Base-by-base conservation (phyloP, 1,140 invertebrate genomes). In the Pseudomyrmex cubaensis region DNA sequence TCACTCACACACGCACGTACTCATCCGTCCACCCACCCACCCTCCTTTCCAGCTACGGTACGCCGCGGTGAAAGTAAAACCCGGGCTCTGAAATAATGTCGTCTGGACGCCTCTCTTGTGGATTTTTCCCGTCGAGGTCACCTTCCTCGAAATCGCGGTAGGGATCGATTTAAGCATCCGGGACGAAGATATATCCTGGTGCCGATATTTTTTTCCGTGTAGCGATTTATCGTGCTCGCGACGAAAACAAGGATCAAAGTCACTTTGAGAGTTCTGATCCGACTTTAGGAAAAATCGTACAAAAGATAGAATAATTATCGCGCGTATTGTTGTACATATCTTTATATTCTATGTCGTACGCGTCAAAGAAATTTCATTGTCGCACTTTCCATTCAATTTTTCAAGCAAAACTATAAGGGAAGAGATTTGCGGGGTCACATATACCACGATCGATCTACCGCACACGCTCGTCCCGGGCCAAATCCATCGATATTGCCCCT, bases 61-160 rank as follows among this genome's bases (percentile, higher is more conserved):
- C 59, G 44, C 64, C 62, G 52, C 48, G 78, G 48, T 80, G 61
- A 83, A 80, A 82, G 76, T 78, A 85, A 85, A 76, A 56, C 85
- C 66, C 35, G 46, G 76, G 44, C 82, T 75, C 44, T 69, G 78
- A 82, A 84, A 90, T 85, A 85, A 89, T 74, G 85, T 70, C 83
- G 88, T 89, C 88, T 85, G 78, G 83, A 82, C 72, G 57, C 22
- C 35, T 62, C 54, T 70, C 50, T 62, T 35, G 82, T 52, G 84
- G 62, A 66, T 73, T 64, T 84, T 72, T 69, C 74, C 76, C 87
- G 84, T 85, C 56, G 25, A 67, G 86, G 84, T 89, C 87, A 56
- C 85, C 85, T 73, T 67, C 61, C 48, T 59, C 17, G 56, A 10
- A 35, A 66, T 84, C 80, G 57, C 46, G 48, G 15, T 66, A 44